Evolutionary conservation across 2,888 invertebrate species (phyloP).

Genomic region (Seladonia tumulorum): DNA sequence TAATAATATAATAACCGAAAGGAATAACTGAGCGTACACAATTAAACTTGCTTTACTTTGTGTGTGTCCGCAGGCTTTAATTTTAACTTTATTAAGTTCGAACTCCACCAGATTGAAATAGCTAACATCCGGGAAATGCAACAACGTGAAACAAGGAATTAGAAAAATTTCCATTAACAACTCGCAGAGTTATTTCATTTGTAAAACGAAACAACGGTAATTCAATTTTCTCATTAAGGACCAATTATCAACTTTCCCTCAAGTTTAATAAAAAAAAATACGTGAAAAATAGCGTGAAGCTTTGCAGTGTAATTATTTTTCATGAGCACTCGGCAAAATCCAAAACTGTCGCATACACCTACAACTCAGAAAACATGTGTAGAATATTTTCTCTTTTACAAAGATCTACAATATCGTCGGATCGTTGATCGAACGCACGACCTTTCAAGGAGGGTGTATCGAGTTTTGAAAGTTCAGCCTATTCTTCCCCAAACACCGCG

Average conservation of each 20-base stretch:
- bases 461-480: not conserved
- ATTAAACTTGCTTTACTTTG: not conserved
- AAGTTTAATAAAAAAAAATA: not conserved
- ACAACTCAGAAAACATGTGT: no score
- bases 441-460: not conserved
- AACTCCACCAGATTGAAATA: not conserved
- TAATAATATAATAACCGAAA: not conserved
- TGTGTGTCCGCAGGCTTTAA: conserved; percentile 1
- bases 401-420: not conserved
- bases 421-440: not conserved
- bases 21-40: not conserved
- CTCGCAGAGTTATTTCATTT: not conserved
- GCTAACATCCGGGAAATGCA: not conserved
- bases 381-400: not conserved
- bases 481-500: not conserved
- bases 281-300: no score
- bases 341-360: no score
- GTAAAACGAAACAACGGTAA: not conserved
- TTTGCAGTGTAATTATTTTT: no score
- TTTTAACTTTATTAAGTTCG: conserved; percentile 19
- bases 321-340: no score
- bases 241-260: not conserved
- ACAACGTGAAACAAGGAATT: not conserved
- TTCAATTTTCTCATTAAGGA: not conserved
- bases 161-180: not conserved